Percentiles rank a stretch among this genome's conserved stretches.
phyloP scores from a whole-genome alignment of 2,888 invertebrate genomes.

The Druceiella hillmani region DNA sequence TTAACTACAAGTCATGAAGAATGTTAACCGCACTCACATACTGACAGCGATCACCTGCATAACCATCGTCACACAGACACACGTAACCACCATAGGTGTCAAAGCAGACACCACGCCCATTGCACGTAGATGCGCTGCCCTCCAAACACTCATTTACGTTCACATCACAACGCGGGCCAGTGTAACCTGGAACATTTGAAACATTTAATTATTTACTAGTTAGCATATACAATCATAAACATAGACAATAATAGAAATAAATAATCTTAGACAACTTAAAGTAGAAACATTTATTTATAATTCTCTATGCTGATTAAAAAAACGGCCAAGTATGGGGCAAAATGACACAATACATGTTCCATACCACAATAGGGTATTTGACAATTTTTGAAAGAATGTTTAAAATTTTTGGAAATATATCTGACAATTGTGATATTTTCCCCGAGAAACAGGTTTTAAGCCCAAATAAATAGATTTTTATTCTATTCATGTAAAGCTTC shows the following conservation, averaged over 20 bases:
- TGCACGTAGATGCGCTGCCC: slow-evolving; percentile 54
- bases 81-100: slow-evolving; percentile 75
- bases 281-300: no score
- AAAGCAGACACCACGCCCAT: slow-evolving; percentile 72
- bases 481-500: no score
- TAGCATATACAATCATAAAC: slow-evolving; percentile 2
- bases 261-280: slow-evolving; percentile 1
- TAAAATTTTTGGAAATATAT: no score
- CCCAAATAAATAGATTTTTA: no score
- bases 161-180: slow-evolving; percentile 64
- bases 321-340: no score
- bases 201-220: slow-evolving; percentile 2
- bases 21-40: slow-evolving; percentile 48
- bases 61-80: slow-evolving; percentile 75
- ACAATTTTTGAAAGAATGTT: no score
- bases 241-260: slow-evolving; percentile 2
- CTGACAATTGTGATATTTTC: no score
- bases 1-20: no score
- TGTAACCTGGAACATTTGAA: slow-evolving; percentile 55
- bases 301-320: no score
- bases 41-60: slow-evolving; percentile 75
- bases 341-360: no score
- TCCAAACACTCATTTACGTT: slow-evolving; percentile 76
- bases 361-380: no score
- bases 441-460: no score